These are phyloP conservation scores for Philopotamus ludificatus DNA, from an alignment of 1,140 invertebrate species.

Conservation along the genomic window DNA sequence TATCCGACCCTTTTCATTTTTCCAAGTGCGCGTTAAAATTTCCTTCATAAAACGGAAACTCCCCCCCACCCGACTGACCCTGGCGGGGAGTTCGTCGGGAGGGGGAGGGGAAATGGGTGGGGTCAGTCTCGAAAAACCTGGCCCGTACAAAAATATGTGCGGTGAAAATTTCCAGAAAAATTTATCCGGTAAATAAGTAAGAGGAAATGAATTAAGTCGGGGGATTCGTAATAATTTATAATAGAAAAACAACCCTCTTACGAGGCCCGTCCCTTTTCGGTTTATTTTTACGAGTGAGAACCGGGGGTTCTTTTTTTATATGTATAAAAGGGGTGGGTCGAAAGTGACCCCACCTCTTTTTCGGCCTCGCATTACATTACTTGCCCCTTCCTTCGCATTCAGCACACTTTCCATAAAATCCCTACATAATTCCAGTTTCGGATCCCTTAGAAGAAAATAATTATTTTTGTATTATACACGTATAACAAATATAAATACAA, in stretches of 20 bases:
- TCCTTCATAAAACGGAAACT: conserved; percentile 29
- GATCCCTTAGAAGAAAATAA: conserved; percentile 2
- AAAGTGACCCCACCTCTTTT: conserved; percentile 10
- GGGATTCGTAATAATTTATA: conserved; percentile 38
- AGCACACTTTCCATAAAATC: conserved; percentile 16
- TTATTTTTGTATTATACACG: background rate
- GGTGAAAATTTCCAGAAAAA: conserved; percentile 17
- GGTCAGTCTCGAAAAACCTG: conserved; percentile 8
- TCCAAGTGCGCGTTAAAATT: conserved; percentile 35
- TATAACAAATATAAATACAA: background rate
- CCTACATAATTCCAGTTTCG: conserved; percentile 1
- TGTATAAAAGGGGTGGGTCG: conserved; percentile 22
- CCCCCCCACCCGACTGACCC: conserved; percentile 3
- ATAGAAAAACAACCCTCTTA: conserved; percentile 37
- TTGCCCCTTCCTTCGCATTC: conserved; percentile 13
- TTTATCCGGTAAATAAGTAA: conserved; percentile 25
- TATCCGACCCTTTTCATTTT: conserved; percentile 41
- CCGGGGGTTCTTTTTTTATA: conserved; percentile 13
- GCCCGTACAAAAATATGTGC: conserved; percentile 10
- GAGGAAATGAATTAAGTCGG: conserved; percentile 22
- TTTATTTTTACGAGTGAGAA: conserved; percentile 32
- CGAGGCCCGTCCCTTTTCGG: conserved; percentile 1
- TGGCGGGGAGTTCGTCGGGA: background rate
- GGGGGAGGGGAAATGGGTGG: no score
- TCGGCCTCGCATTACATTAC: conserved; percentile 24